Evolutionary conservation across 2,888 invertebrate genomes (phyloP), one percentile per base, ranked within the genome.

Genomic region (Rhingia campestris): DNA sequence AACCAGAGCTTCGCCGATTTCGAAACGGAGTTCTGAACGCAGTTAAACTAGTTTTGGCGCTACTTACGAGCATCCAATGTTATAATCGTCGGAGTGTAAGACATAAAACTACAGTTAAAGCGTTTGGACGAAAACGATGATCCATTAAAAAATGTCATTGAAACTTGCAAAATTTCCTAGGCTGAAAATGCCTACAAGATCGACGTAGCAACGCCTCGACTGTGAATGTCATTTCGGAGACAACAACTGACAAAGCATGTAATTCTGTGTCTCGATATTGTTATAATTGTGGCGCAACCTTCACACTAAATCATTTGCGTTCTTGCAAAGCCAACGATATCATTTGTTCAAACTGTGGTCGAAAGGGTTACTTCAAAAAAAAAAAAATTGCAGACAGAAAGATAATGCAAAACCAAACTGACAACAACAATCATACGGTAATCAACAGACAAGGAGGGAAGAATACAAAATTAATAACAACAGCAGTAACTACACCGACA

Each of bases 101-200:
- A 86, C 10, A 86, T 86, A 63, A 80, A 85, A 41, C 39, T 80
- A 6, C 72, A 73, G 47, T 56, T 77, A 12, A 84, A 69, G 51
- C 37, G 76, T 22, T 43, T 81, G 30, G 79, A 86, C 47, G 86
- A 74, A 32, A 30, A 33, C 22, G 69, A 84, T 54, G 75, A 86
- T 30, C 1, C 51, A 14, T 53, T 86, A 41, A 10, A 51, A 39
- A 61, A 47, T 7, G 79, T 86, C 5, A 59, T 86, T 59, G 85
- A 85, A 12, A 53, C 39, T 6, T 80, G 79, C 41, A 66, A 84
- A 33, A 59, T 41, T 3, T 76, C 45, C 32, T 76, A 81, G 47
- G 49, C 81, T n/a, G 79, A 64, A 37, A 53, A 45, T 41, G 66
- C 39, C 4, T 53, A 77, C 9, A 77, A 77, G 43, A 64, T 30